These are phyloP conservation scores for Cinara cedri DNA, from an alignment of 2,888 invertebrate species.

Conservation along the genomic window DNA sequence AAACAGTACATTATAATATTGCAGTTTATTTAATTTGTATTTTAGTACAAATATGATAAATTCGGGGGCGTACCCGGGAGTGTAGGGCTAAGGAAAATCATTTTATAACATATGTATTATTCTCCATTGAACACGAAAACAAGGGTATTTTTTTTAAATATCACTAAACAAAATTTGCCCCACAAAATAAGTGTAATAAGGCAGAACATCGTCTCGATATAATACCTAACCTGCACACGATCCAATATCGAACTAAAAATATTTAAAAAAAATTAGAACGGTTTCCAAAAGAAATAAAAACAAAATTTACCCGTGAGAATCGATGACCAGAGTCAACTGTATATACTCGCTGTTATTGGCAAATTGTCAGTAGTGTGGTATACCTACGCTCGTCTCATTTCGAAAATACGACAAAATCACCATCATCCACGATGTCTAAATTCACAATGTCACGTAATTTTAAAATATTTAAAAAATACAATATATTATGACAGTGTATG, in stretches of 20 bases:
- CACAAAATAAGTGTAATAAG: conserved; percentile 4
- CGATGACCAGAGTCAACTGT: background rate
- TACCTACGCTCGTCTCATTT: background rate
- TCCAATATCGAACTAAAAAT: conserved; percentile 40
- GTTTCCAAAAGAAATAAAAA: conserved; percentile 44
- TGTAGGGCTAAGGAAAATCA: too few relatives aligned
- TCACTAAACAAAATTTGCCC: too few relatives aligned
- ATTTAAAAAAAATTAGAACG: background rate
- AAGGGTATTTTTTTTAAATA: too few relatives aligned
- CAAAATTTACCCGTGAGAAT: conserved; percentile 16
- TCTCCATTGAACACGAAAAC: too few relatives aligned
- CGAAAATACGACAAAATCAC: background rate
- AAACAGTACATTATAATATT: too few relatives aligned
- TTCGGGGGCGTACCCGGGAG: too few relatives aligned
- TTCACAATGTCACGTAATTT: conserved; percentile 14
- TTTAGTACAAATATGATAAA: too few relatives aligned
- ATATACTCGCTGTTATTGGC: conserved; percentile 14
- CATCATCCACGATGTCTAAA: background rate
- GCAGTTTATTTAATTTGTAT: too few relatives aligned
- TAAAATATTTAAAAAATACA: background rate
- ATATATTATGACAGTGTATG: too few relatives aligned
- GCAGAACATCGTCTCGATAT: background rate
- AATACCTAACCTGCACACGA: background rate
- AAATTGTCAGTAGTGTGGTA: background rate
- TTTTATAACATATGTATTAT: too few relatives aligned